Evolutionary conservation across 2,888 invertebrate genomes (phyloP).

Genomic region (Kryphioiulus occultus): DNA sequence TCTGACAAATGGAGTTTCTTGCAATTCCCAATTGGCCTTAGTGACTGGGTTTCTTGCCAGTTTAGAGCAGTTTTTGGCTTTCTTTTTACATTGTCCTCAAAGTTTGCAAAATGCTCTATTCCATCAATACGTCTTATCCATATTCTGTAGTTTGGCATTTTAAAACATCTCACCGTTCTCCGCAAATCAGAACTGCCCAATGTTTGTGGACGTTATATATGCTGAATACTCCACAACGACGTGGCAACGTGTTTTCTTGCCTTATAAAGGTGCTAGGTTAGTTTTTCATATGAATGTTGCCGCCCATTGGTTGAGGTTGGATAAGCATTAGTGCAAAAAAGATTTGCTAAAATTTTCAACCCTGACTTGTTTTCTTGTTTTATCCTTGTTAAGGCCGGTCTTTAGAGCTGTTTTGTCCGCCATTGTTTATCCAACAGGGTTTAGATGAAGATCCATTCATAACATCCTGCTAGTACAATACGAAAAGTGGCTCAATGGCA

Average conservation of each 20-base stretch:
- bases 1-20: neutral
- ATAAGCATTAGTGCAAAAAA: neutral
- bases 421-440: neutral
- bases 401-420: neutral
- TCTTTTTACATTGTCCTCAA: too few relatives aligned
- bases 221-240: too few relatives aligned
- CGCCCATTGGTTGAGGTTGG: neutral
- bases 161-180: too few relatives aligned
- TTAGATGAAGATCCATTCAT: neutral
- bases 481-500: constrained; percentile 11
- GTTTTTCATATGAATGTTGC: neutral
- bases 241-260: too few relatives aligned
- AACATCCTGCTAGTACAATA: neutral
- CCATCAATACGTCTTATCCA: too few relatives aligned
- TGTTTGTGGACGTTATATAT: too few relatives aligned
- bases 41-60: neutral
- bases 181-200: too few relatives aligned
- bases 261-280: too few relatives aligned
- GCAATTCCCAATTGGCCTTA: neutral
- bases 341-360: neutral
- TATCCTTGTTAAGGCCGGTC: neutral
- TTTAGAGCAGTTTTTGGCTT: too few relatives aligned
- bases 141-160: too few relatives aligned
- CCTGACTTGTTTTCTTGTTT: neutral
- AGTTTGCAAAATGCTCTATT: too few relatives aligned